Conservation (phyloP, 2,888 invertebrate genomes). For the Gibbula magus region DNA sequence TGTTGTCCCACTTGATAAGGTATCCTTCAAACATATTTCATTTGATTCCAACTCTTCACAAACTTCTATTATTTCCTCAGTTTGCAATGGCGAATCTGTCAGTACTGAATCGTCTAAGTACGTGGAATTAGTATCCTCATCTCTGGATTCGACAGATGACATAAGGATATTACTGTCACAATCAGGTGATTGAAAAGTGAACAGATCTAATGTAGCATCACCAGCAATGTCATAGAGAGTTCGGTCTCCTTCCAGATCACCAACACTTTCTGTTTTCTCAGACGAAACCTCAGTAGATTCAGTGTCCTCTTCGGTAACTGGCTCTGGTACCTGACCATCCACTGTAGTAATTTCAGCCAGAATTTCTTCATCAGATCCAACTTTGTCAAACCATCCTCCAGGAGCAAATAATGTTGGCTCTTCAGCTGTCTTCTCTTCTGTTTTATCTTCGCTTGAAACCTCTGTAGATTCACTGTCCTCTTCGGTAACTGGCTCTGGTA, state of each 20-base stretch:
- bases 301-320: background rate
- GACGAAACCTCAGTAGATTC: background rate
- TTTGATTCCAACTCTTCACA: background rate
- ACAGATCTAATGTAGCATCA: conserved; percentile 12
- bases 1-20: background rate
- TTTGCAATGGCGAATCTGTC: background rate
- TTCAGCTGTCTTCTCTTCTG: background rate
- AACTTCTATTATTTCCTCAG: background rate
- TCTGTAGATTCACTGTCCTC: background rate
- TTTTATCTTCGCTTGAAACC: background rate
- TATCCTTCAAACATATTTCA: background rate
- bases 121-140: background rate
- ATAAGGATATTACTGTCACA: background rate
- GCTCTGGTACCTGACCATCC: background rate
- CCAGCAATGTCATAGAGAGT: conserved; percentile 18
- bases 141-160: conserved; percentile 6
- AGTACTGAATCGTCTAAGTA: background rate
- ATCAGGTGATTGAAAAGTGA: background rate
- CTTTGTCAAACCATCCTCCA: background rate
- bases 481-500: background rate
- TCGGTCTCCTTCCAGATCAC: background rate
- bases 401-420: background rate
- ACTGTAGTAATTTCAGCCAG: no score
- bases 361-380: background rate
- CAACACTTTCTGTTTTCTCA: no score